Conservation (phyloP, 2,888 invertebrate species). For the Atrina japonica region DNA sequence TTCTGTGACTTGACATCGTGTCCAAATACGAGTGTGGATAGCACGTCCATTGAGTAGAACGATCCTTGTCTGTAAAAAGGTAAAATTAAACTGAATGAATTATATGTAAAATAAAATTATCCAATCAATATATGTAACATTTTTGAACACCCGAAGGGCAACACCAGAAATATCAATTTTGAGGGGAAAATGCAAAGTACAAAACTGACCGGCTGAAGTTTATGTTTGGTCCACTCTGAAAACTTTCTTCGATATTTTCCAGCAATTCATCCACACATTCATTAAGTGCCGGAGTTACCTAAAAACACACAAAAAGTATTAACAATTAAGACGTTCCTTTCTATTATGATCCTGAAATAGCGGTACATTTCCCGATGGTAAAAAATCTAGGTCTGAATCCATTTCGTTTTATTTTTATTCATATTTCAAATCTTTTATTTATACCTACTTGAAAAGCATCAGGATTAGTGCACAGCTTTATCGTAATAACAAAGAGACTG, state of each 20-base stretch:
- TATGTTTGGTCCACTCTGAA: background rate
- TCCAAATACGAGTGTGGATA: conserved; percentile 55
- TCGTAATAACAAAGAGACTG: too few relatives aligned
- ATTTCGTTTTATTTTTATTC: background rate
- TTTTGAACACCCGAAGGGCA: too few relatives aligned
- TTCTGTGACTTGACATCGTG: conserved; percentile 55
- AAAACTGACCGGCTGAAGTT: background rate
- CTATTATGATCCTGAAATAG: background rate
- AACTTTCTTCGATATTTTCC: background rate
- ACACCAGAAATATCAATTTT: too few relatives aligned
- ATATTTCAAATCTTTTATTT: too few relatives aligned
- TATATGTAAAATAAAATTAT: too few relatives aligned
- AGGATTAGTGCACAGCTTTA: too few relatives aligned
- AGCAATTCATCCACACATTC: conserved; percentile 13
- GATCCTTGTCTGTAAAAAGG: conserved; percentile 28
- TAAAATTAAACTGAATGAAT: too few relatives aligned
- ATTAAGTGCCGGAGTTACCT: background rate
- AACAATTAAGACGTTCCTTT: background rate
- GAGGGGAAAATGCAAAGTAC: too few relatives aligned
- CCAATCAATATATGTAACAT: background rate
- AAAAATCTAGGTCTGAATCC: background rate
- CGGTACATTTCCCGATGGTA: background rate
- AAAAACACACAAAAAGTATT: too few relatives aligned
- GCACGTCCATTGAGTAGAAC: conserved; percentile 52
- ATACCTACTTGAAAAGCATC: too few relatives aligned